Evolutionary conservation across 2,888 invertebrate species (phyloP), one percentile per base, ranked within the genome.

Genomic region (Notodonta ziczac): DNA sequence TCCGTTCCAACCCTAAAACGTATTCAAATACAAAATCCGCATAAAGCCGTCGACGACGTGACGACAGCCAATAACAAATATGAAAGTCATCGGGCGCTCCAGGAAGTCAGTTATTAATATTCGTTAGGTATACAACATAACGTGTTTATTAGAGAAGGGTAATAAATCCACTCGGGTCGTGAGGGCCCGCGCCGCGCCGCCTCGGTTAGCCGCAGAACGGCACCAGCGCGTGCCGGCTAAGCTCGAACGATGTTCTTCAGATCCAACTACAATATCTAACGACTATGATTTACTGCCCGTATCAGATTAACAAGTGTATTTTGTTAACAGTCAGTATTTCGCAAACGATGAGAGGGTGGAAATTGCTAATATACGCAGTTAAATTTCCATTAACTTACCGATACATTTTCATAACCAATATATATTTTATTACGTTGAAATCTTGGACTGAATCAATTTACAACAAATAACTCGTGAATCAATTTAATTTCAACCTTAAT

Each of bases 61-160:
- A 81, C 82, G 82, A 86, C 78, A 81, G 72, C 78, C 80, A 82
- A 86, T 85, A 85, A 82, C 81, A 82, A 81, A 85, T 86, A 85
- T 83, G 84, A 85, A 83, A 83, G 81, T 84, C 84, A 85, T 86
- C 78, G 83, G 78, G 78, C 76, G 80, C 76, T 73, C 75, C 82
- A 80, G 83, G 84, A 87, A 84, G 82, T 78, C 66, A 67, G 87
- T 86, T 90, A 91, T 91, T 90, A 91, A 91, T 91, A 90, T 91
- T 90, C 89, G 86, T 89, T 89, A 88, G 84, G 82, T 83, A 80
- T 78, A 81, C 81, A 80, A 78, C 80, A 83, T 83, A 87, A 91
- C 88, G 89, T 90, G 90, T 91, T 90, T 91, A 91, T 91, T 91
- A 91, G 86, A 84, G 84, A 78, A 79, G 76, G 81, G 83, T 85